These are phyloP conservation scores for Forbesichthys papilliferus DNA, from an alignment of 2,113 vertebrate genomes.

Conservation along the genomic window DNA sequence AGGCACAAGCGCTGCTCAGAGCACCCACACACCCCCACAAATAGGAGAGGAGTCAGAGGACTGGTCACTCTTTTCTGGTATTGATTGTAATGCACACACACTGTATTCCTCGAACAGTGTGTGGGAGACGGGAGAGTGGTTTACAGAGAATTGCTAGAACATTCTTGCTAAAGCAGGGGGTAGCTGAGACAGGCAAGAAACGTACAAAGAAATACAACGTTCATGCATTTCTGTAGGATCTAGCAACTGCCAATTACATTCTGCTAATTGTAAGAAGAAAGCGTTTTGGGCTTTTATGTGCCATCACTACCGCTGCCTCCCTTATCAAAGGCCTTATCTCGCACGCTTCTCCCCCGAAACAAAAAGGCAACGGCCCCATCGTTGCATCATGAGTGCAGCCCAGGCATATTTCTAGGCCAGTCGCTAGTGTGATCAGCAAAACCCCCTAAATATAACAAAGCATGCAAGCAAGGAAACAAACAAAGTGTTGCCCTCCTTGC, in stretches of 20 bases:
- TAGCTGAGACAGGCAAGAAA: slow-evolving; percentile 2
- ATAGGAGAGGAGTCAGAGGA: slow-evolving; percentile 72
- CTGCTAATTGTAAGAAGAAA: slow-evolving; percentile 3
- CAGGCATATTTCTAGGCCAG: slow-evolving; percentile 63
- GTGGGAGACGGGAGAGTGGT: slow-evolving; percentile 62
- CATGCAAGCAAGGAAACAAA: slow-evolving; percentile 37
- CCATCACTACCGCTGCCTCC: not conserved
- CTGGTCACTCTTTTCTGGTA: slow-evolving; percentile 57
- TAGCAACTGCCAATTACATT: slow-evolving; percentile 3
- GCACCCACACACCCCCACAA: slow-evolving; percentile 72
- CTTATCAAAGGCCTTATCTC: slow-evolving; percentile 23
- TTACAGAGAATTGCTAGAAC: slow-evolving; percentile 33
- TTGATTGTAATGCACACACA: slow-evolving; percentile 65
- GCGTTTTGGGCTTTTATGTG: slow-evolving; percentile 16
- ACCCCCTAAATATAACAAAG: slow-evolving; percentile 60
- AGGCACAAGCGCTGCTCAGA: slow-evolving; percentile 62
- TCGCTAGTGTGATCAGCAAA: slow-evolving; percentile 70
- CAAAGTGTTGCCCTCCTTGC: slow-evolving; percentile 44
- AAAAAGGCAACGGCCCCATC: slow-evolving; percentile 47
- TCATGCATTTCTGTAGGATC: slow-evolving; percentile 10
- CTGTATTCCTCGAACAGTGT: slow-evolving; percentile 48
- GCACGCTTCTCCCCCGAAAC: slow-evolving; percentile 29
- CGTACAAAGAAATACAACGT: not conserved
- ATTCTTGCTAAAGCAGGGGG: slow-evolving; percentile 30
- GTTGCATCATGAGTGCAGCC: slow-evolving; percentile 64